Base-by-base conservation (phyloP, 2,797 vertebrate species). In the Phaenicophaeus curvirostris region DNA sequence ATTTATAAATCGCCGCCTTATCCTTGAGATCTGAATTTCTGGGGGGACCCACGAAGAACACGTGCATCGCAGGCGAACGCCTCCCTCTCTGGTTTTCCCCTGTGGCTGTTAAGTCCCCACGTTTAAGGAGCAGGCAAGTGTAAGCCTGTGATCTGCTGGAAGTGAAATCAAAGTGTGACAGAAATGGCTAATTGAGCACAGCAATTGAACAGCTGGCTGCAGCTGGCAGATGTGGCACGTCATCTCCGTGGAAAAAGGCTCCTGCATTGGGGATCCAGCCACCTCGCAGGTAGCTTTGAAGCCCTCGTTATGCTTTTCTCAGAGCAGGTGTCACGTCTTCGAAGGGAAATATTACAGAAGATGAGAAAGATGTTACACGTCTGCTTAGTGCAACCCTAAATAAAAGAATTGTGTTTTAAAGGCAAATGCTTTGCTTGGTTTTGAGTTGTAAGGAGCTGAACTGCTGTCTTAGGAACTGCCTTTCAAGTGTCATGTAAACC, bases 41-140 rank as follows among this genome's bases (percentile, higher is more conserved):
- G 17, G 59, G 27, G 9, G 28, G 42, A 27, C 41, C 17, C 13
- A 8, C 21, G 37, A 74, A 53, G 51, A 25, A 4, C 28, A 4
- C 28, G 9, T 59, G 8, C 16, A 0, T 17, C 9, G 3, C 41
- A 31, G 21, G 27, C 71, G n/a, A 44, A n/a, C 11, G 33, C 25
- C 17, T 42, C 51, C 8, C 33, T 71, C 48, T 42, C 55, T 42
- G 37, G 4, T 73, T 39, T 93, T 35, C 46, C 31, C 50, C 42
- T 8, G 16, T n/a, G 57, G 66, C 53, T 50, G 74, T 67, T 81
- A 74, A 76, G 48, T 51, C 41, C 46, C 69, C 0, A 3, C 53
- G 62, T 55, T 80, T 25, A 10, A 69, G 92, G 67, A 55, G 66
- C 66, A 24, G 61, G 35, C 11, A 33, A 37, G n/a, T 39, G 63